A percentile compares a stretch with the other conserved stretches of the same genome.
phyloP scores from a whole-genome alignment of 2,888 invertebrate species.

The Drosophila kanekoi region DNA sequence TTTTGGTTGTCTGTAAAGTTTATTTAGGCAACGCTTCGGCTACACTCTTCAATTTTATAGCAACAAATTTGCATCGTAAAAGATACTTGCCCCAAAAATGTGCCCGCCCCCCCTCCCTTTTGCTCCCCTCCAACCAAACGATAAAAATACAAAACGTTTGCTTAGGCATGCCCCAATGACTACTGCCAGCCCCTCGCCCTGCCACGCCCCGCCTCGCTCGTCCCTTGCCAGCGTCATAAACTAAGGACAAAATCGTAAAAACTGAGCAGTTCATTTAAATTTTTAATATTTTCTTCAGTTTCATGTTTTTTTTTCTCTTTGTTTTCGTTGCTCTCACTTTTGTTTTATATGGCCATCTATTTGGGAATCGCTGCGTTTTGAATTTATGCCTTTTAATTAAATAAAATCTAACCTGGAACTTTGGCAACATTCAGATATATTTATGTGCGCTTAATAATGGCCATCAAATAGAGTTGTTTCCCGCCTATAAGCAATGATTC shows the following conservation, averaged over 20 bases:
- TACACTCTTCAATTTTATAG: slow-evolving; percentile 81
- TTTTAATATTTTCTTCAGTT: slow-evolving; percentile 69
- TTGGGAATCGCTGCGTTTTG: slow-evolving; percentile 40
- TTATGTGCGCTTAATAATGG: slow-evolving; percentile 56
- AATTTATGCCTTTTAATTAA: slow-evolving; percentile 81
- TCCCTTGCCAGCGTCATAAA: slow-evolving; percentile 59
- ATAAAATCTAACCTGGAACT: slow-evolving; percentile 61
- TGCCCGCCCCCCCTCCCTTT: slow-evolving; percentile 31
- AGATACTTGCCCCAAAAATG: slow-evolving; percentile 63
- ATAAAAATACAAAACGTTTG: slow-evolving; percentile 79
- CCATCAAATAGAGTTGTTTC: slow-evolving; percentile 60
- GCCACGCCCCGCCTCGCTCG: not conserved
- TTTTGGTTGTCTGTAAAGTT: slow-evolving; percentile 76
- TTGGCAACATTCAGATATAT: slow-evolving; percentile 17
- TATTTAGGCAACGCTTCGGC: slow-evolving; percentile 72
- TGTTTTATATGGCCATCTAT: slow-evolving; percentile 57
- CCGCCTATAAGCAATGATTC: slow-evolving; percentile 44
- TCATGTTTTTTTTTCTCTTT: too few species aligned
- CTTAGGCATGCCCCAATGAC: slow-evolving; percentile 70
- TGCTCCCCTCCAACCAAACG: slow-evolving; percentile 47
- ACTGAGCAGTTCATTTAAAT: slow-evolving; percentile 80
- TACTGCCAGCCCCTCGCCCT: slow-evolving; percentile 5
- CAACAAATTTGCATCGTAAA: slow-evolving; percentile 79
- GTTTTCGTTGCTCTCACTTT: slow-evolving; percentile 10
- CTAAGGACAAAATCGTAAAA: slow-evolving; percentile 81